phyloP scores from a whole-genome alignment of 2,113 vertebrate species.

The Psilopsiagon aymara region DNA sequence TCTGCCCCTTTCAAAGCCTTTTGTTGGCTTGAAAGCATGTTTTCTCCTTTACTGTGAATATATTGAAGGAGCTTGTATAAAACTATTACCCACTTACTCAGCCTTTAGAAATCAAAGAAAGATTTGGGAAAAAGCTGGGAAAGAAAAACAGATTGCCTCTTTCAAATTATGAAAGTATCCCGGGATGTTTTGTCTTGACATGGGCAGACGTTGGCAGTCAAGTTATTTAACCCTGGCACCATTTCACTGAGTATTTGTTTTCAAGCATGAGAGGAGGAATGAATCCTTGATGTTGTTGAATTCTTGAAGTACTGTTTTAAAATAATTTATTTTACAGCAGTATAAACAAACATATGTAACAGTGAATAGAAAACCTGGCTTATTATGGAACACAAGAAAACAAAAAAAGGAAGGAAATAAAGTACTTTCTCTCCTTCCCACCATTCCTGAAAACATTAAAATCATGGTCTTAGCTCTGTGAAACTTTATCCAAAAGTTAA shows the following conservation, averaged over 20 bases:
- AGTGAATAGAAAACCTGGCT: neutral
- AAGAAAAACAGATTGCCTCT: slow-evolving; percentile 30
- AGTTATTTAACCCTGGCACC: neutral
- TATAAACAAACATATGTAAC: neutral
- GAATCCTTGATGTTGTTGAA: neutral
- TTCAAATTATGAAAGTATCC: slow-evolving; percentile 21
- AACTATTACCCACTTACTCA: neutral
- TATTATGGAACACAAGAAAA: neutral
- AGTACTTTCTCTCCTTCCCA: neutral
- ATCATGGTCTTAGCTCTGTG: neutral
- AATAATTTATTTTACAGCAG: neutral
- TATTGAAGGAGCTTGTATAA: neutral
- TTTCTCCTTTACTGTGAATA: slow-evolving; percentile 2
- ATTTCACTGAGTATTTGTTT: slow-evolving; percentile 10
- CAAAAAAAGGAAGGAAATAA: neutral
- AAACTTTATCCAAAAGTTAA: neutral
- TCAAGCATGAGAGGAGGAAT: neutral
- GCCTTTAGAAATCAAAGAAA: neutral
- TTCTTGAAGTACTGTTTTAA: neutral
- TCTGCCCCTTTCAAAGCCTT: neutral
- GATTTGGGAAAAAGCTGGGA: neutral
- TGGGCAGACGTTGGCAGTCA: slow-evolving; percentile 20
- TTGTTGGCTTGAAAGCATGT: neutral
- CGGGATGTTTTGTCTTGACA: slow-evolving; percentile 51
- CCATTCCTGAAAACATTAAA: neutral